Evolutionary conservation across 2,888 invertebrate genomes (phyloP).

Genomic region (Pocota personata): DNA sequence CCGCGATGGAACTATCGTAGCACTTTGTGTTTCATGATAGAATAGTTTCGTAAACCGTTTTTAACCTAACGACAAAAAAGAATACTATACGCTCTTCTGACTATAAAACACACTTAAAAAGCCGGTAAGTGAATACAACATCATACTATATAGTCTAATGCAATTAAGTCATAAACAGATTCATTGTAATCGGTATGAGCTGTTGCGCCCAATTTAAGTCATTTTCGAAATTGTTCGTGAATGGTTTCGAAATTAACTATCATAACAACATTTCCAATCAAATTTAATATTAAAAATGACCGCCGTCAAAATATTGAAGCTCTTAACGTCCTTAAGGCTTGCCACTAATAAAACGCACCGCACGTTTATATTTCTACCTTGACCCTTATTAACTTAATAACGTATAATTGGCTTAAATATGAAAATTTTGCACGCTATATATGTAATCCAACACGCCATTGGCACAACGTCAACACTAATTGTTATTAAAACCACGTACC

Average conservation of each 20-base stretch:
- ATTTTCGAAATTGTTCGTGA: background rate
- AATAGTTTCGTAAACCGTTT: too few relatives aligned
- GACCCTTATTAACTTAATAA: conserved; percentile 10
- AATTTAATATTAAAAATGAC: background rate
- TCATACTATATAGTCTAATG: too few relatives aligned
- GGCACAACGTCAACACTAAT: background rate
- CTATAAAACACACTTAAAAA: too few relatives aligned
- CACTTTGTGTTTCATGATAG: too few relatives aligned
- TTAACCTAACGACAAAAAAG: too few relatives aligned
- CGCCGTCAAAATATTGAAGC: background rate
- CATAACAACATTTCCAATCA: background rate
- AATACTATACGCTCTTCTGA: too few relatives aligned
- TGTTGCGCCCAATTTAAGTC: background rate
- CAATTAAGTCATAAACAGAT: background rate
- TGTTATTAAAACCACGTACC: background rate
- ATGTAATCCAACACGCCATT: background rate
- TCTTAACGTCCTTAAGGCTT: background rate
- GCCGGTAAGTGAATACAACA: too few relatives aligned
- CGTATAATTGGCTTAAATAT: conserved; percentile 14
- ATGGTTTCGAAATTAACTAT: background rate
- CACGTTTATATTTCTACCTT: background rate
- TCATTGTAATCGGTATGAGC: background rate
- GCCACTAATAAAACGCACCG: background rate
- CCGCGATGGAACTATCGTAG: too few relatives aligned
- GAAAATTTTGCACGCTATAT: background rate